Evolutionary conservation across 2,113 vertebrate species (phyloP), one percentile per base, ranked within the genome.

Genomic region (Halichoeres trimaculatus): DNA sequence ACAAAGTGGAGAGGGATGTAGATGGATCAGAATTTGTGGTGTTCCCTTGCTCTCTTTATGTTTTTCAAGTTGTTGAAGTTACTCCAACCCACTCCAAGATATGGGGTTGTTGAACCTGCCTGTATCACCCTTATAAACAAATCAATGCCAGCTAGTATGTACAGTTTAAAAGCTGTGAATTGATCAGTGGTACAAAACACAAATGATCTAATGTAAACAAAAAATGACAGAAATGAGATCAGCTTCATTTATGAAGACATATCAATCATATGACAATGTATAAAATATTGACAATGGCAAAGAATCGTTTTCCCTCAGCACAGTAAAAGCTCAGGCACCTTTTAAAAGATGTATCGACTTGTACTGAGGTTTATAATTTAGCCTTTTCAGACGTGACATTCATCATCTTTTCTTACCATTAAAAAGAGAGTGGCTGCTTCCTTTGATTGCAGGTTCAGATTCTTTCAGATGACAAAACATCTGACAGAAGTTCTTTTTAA

Each of bases 181-280:
- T 41, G 14, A 41, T 41, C 0, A 41, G 14, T 14, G 12, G 3
- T 13, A 41, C 14, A 30, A 30, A 30, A 30, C 30, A 4, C 6
- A 6, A 30, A 6, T 30, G 30, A n/a, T n/a, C n/a, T 30, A 4
- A 6, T 30, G 3, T 30, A 30, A 30, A 30, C 30, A 30, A 30
- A 30, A 3, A 81, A 61, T 53, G 17, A 34, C 38, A 48, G 22
- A 64, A 74, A 76, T 83, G 74, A 36, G 48, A 30, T 77, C 34
- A 45, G 34, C 48, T 36, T 55, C 22, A 19, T 10, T 40, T 20
- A 40, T 34, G 4, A n/a, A 13, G 19, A 58, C 7, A 12, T 62
- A 75, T 77, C 64, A 70, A 84, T 83, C 78, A 73, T 36, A 41
- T 47, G 45, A 72, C 20, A 0, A 17, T 30, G 30, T 17, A n/a